Evolutionary conservation across 2,888 invertebrate genomes (phyloP).

Genomic region (Ophion slaviceki): DNA sequence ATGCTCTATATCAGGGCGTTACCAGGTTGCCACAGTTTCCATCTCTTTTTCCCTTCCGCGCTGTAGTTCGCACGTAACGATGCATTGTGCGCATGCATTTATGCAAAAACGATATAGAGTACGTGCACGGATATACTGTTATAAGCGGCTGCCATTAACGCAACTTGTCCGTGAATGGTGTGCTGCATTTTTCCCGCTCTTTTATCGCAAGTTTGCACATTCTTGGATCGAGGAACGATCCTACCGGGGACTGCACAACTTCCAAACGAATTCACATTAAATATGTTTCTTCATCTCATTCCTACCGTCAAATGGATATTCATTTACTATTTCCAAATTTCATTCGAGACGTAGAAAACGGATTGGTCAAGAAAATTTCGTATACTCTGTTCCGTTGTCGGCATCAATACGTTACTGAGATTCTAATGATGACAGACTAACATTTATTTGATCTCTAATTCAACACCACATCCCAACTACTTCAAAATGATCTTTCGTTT

Average conservation of each 20-base stretch:
- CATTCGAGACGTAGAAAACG: too few relatives aligned
- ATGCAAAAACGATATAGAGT: slow-evolving; percentile 76
- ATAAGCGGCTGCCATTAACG: slow-evolving; percentile 68
- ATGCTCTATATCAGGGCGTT: slow-evolving; percentile 78
- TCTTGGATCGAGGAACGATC: neutral
- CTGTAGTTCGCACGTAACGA: slow-evolving; percentile 76
- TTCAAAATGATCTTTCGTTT: neutral
- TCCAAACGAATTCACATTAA: slow-evolving; percentile 4
- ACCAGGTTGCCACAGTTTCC: slow-evolving; percentile 61
- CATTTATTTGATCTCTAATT: neutral
- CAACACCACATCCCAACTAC: neutral
- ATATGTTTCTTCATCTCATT: neutral
- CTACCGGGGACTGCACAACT: neutral
- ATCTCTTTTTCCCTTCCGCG: slow-evolving; percentile 53
- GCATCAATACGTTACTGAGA: neutral
- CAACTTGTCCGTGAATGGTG: slow-evolving; percentile 59
- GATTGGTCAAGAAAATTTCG: neutral
- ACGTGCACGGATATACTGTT: slow-evolving; percentile 76
- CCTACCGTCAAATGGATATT: neutral
- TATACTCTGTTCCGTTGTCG: neutral
- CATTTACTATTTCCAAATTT: neutral
- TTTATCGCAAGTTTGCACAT: slow-evolving; percentile 4
- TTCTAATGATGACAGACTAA: neutral
- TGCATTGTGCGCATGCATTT: slow-evolving; percentile 81
- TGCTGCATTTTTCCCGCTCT: slow-evolving; percentile 26